These are phyloP conservation scores for Dexiosoma caninum DNA, from an alignment of 2,888 invertebrate genomes.

Conservation along the genomic window DNA sequence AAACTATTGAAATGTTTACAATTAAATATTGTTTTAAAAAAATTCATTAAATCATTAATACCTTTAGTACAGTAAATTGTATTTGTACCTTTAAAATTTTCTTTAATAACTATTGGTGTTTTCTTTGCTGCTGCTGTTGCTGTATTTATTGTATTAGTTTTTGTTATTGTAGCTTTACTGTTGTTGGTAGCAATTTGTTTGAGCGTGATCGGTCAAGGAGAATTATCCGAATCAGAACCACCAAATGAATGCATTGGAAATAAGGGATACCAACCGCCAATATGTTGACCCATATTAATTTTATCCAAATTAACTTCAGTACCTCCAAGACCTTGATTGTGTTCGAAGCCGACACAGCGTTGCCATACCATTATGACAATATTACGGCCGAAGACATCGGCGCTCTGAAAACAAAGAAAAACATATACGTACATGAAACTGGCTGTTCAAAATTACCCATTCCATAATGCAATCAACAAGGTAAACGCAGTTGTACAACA, in stretches of 20 bases:
- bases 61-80: slow-evolving; percentile 40
- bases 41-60: slow-evolving; percentile 37
- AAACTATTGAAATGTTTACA: slow-evolving; percentile 52
- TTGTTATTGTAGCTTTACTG: slow-evolving; percentile 44
- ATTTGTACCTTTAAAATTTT: slow-evolving; percentile 41
- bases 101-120: slow-evolving; percentile 59
- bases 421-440: too few relatives aligned
- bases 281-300: slow-evolving; percentile 86
- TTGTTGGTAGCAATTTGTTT: slow-evolving; percentile 34
- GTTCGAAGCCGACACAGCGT: slow-evolving; percentile 91
- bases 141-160: slow-evolving; percentile 37
- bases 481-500: too few relatives aligned
- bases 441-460: too few relatives aligned
- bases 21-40: slow-evolving; percentile 53
- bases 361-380: slow-evolving; percentile 96
- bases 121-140: slow-evolving; percentile 63
- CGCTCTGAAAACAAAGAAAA: slow-evolving; percentile 79
- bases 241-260: slow-evolving; percentile 91
- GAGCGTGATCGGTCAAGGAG: slow-evolving; percentile 78
- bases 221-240: slow-evolving; percentile 81
- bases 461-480: too few relatives aligned
- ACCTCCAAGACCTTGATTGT: slow-evolving; percentile 89
- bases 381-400: slow-evolving; percentile 87
- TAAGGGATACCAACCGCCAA: slow-evolving; percentile 94
- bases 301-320: slow-evolving; percentile 91